A percentile compares a stretch with the other conserved stretches of the same genome.
These are phyloP conservation scores for Macquaria australasica DNA, from an alignment of 2,113 vertebrate genomes.

Conservation along the genomic window DNA sequence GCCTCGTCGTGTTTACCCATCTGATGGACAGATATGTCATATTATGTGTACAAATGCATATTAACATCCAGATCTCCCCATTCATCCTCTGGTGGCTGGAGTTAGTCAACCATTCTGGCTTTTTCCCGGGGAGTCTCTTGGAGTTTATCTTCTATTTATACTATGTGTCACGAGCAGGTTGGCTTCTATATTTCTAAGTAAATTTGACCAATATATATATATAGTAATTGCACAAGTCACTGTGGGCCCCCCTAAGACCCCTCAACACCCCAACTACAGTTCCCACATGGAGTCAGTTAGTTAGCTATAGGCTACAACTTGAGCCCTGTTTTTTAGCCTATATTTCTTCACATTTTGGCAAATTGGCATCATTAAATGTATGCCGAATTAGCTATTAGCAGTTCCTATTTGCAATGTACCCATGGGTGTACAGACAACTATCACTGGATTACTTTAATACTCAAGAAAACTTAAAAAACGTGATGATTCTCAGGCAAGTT, in stretches of 20 bases:
- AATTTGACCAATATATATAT: neutral
- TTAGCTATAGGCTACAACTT: neutral
- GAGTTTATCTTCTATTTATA: neutral
- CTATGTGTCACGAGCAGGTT: neutral
- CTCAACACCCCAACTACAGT: neutral
- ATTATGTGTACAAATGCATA: neutral
- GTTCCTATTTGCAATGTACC: neutral
- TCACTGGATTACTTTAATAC: neutral
- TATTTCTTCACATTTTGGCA: neutral
- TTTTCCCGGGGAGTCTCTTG: neutral
- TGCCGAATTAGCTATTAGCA: neutral
- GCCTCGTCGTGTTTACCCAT: constrained; percentile 97
- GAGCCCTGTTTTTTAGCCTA: neutral
- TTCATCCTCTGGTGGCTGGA: neutral
- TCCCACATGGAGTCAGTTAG: too few relatives aligned
- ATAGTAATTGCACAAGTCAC: too few relatives aligned
- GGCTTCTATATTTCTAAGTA: neutral
- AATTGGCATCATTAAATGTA: neutral
- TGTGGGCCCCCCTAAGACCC: too few relatives aligned
- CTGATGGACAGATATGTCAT: constrained; percentile 71
- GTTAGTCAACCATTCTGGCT: too few relatives aligned
- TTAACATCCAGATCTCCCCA: neutral
- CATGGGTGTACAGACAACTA: neutral
- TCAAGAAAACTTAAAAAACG: neutral
- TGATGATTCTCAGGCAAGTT: neutral